These are phyloP conservation scores for Phengaris arion DNA, from an alignment of 2,888 invertebrate species.

Conservation along the genomic window DNA sequence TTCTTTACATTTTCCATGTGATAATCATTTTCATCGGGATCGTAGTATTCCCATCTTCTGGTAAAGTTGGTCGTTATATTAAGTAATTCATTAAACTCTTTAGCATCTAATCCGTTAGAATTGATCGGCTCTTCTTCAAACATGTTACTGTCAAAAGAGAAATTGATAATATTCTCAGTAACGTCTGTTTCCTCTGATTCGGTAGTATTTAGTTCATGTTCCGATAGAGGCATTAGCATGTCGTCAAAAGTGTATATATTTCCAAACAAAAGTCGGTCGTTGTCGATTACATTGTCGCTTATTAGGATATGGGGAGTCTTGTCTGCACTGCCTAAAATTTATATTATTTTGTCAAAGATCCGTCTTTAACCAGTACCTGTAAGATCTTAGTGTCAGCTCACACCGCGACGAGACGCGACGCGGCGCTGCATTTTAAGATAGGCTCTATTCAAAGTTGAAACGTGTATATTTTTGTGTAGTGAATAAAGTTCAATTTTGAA, in stretches of 20 bases:
- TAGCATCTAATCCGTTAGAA: conserved; percentile 32
- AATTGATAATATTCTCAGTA: neutral
- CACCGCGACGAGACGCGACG: no score
- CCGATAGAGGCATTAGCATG: conserved; percentile 36
- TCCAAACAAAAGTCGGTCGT: conserved; percentile 36
- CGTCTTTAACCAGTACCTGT: neutral
- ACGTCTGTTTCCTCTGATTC: conserved; percentile 24
- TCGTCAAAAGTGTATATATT: conserved; percentile 39
- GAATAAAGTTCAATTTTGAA: no score
- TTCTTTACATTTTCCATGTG: conserved; percentile 31
- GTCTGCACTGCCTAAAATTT: conserved; percentile 27
- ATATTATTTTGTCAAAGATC: neutral
- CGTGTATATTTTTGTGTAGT: no score
- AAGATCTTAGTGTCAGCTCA: no score
- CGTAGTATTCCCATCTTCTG: conserved; percentile 32
- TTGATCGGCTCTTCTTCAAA: conserved; percentile 30
- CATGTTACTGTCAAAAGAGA: neutral
- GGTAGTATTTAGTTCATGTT: conserved; percentile 27
- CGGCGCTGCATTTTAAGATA: no score
- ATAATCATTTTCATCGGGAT: conserved; percentile 33
- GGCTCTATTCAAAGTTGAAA: no score
- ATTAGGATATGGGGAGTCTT: conserved; percentile 28
- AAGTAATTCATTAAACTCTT: conserved; percentile 39
- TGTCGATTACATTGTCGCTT: conserved; percentile 36
- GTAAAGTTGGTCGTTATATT: conserved; percentile 33